phyloP scores from a whole-genome alignment of 2,888 invertebrate species.

The Tridacna gigas region DNA sequence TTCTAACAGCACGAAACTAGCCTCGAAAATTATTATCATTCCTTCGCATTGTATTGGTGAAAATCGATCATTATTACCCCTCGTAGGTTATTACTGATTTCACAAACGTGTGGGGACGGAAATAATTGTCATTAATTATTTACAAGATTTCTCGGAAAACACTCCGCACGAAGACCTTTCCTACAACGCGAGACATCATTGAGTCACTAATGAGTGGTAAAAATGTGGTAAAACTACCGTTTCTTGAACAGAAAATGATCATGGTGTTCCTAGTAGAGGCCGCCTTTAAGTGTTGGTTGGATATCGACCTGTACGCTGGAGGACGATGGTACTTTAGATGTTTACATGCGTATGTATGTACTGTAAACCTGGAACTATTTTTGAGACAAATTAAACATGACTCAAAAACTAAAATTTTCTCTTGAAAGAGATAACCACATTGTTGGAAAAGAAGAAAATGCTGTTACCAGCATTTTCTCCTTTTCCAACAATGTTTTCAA shows the following conservation, averaged over 20 bases:
- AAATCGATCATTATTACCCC: slow-evolving; percentile 59
- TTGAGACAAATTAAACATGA: too few relatives aligned
- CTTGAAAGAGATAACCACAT: too few relatives aligned
- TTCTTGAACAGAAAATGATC: slow-evolving; percentile 48
- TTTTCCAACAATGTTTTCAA: too few relatives aligned
- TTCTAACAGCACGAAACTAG: background rate
- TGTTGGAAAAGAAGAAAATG: too few relatives aligned
- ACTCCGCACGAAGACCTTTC: slow-evolving; percentile 45
- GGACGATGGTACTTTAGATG: slow-evolving; percentile 9
- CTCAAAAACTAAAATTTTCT: too few relatives aligned
- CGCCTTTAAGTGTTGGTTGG: slow-evolving; percentile 52
- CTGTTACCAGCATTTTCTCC: too few relatives aligned
- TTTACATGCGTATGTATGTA: background rate
- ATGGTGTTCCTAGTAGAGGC: slow-evolving; percentile 24
- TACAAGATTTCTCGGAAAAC: slow-evolving; percentile 52
- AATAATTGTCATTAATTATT: slow-evolving; percentile 65
- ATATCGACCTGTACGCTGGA: slow-evolving; percentile 2
- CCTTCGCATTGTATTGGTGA: slow-evolving; percentile 38
- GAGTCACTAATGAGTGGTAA: slow-evolving; percentile 56
- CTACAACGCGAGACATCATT: slow-evolving; percentile 43
- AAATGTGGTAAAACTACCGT: slow-evolving; percentile 51
- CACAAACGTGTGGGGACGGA: slow-evolving; percentile 57
- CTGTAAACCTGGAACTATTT: too few relatives aligned
- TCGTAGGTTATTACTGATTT: slow-evolving; percentile 57
- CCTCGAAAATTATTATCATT: slow-evolving; percentile 20